Evolutionary conservation across 2,888 invertebrate species (phyloP).

Genomic region (Craniophora ligustri): DNA sequence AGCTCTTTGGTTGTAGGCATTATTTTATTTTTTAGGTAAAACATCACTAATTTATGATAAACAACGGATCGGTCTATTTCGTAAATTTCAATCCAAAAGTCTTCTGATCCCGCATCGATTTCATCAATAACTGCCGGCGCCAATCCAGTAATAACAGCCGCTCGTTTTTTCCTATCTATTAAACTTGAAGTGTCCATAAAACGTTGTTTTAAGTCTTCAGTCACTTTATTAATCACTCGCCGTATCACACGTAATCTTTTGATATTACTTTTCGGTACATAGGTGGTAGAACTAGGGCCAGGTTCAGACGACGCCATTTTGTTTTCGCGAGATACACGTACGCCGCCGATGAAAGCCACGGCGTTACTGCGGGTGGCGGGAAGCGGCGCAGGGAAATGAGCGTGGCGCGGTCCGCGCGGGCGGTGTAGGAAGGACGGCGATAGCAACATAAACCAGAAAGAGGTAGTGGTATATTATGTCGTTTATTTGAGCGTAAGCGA

Average conservation of each 20-base stretch:
- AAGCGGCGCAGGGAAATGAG: too few relatives aligned
- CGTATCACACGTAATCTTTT: slow-evolving; percentile 25
- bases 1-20: slow-evolving; percentile 58
- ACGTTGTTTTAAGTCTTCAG: neutral
- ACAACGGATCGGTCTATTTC: slow-evolving; percentile 53
- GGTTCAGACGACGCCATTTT: slow-evolving; percentile 26
- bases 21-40: slow-evolving; percentile 38
- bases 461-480: too few relatives aligned
- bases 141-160: slow-evolving; percentile 41
- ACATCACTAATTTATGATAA: slow-evolving; percentile 45
- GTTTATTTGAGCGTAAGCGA: slow-evolving; percentile 21
- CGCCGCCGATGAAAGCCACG: neutral
- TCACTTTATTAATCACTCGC: slow-evolving; percentile 25
- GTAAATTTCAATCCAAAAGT: slow-evolving; percentile 2
- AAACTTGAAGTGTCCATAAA: neutral
- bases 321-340: slow-evolving; percentile 5
- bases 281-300: neutral
- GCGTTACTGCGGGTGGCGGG: slow-evolving; percentile 19
- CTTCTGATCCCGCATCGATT: neutral
- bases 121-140: slow-evolving; percentile 14
- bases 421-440: neutral
- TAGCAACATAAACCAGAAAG: too few relatives aligned
- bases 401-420: too few relatives aligned
- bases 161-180: neutral
- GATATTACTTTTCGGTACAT: slow-evolving; percentile 3